These are phyloP conservation scores for Anisognathus igniventris DNA, from an alignment of 2,797 vertebrate genomes.

Conservation along the genomic window DNA sequence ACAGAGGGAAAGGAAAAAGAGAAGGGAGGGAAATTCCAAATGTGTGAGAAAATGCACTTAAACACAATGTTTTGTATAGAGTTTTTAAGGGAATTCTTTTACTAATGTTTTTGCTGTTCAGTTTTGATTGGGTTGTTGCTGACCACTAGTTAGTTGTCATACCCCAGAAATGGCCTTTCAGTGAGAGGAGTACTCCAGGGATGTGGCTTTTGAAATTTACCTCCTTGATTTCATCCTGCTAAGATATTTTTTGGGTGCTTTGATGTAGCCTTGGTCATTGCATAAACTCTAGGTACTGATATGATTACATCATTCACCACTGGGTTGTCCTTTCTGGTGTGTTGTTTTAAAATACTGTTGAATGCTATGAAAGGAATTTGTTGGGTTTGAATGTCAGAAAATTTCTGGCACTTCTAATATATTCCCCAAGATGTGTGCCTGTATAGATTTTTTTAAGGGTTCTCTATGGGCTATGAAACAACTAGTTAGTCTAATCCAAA, in stretches of 20 bases:
- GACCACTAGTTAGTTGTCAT: not conserved
- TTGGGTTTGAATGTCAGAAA: not conserved
- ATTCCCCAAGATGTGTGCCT: not conserved
- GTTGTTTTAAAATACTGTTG: not conserved
- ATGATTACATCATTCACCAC: not conserved
- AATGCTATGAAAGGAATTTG: not conserved
- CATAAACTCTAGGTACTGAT: not conserved
- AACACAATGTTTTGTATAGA: rapidly evolving
- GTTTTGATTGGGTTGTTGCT: not conserved
- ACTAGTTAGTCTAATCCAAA: not conserved
- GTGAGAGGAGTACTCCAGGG: not conserved
- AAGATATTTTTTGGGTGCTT: not conserved
- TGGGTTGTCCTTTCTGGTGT: not conserved
- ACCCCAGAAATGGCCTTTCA: not conserved
- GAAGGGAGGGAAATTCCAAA: not conserved
- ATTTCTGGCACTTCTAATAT: not conserved
- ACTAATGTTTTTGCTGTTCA: not conserved
- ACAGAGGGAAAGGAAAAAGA: not conserved
- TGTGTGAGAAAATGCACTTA: not conserved
- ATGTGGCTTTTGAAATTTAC: not conserved
- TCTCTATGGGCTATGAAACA: not conserved
- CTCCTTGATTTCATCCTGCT: not conserved
- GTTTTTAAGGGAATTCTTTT: not conserved
- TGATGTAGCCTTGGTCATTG: not conserved
- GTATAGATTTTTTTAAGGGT: not conserved